A percentile compares a stretch with the other conserved stretches of the same genome.
Evolutionary conservation across 2,888 invertebrate genomes (phyloP).

Genomic region (Cantharis rustica): DNA sequence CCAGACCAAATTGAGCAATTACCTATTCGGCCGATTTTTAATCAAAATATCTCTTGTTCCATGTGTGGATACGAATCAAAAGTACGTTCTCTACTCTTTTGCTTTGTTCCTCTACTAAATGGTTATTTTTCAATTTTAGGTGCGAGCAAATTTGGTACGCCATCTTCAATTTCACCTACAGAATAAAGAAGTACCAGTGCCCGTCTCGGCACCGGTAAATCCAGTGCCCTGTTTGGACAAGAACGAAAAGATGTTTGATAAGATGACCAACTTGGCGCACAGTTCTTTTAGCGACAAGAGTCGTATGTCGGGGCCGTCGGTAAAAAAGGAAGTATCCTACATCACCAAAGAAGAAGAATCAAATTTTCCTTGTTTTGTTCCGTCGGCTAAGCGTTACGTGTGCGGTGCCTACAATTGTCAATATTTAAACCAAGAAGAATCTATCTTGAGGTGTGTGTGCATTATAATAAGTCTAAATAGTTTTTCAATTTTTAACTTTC

Average conservation of each 20-base stretch:
- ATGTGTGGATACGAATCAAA: conserved; percentile 72
- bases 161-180: conserved; percentile 71
- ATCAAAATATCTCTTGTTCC: conserved; percentile 65
- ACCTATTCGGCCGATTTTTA: conserved; percentile 69
- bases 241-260: conserved; percentile 81
- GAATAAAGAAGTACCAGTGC: conserved; percentile 64
- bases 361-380: conserved; percentile 31
- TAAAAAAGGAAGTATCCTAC: conserved; percentile 24
- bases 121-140: conserved; percentile 41
- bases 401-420: conserved; percentile 74
- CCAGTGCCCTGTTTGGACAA: conserved; percentile 80
- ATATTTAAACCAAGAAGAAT: conserved; percentile 73
- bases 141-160: conserved; percentile 71
- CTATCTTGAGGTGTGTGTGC: conserved; percentile 58
- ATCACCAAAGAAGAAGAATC: conserved; percentile 20
- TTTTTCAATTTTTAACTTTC: neutral
- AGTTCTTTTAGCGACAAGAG: conserved; percentile 58
- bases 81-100: conserved; percentile 28
- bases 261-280: conserved; percentile 83
- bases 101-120: neutral
- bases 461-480: neutral
- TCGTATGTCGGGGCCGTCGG: conserved; percentile 51
- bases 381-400: conserved; percentile 56
- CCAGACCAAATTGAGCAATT: conserved; percentile 68
- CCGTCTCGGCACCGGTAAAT: conserved; percentile 75